Base-by-base conservation (phyloP, 2,113 vertebrate species). In the Crotalus horridus region DNA sequence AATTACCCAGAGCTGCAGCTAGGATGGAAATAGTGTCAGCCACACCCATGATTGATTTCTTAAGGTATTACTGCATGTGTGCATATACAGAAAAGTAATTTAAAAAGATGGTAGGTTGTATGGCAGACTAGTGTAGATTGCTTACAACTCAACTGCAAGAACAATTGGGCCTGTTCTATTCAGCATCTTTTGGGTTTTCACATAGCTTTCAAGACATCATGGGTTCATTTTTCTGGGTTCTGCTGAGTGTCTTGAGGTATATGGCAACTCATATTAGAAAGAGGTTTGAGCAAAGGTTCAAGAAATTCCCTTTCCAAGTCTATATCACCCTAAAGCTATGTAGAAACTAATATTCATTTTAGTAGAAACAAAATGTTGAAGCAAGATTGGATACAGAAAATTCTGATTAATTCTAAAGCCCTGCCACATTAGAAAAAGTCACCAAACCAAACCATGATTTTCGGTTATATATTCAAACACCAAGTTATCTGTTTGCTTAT, bases 11-110 rank as follows among this genome's bases (percentile, higher is more conserved):
- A 59, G 54, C 17, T 69, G 0, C 0, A n/a, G 88, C 89, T 86
- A 56, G 69, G 64, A 89, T 88, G 26, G 0, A 53, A 91, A 94
- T 95, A 95, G 93, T 7, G 91, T n/a, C 33, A 89, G 39, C 43
- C 15, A 33, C 96, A 91, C 91, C 94, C 51, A 91, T 91, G 93
- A 81, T 87, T 91, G 92, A 95, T 56, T 89, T 48, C 69, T 11
- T 4, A 26, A 39, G 86, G 91, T 87, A 87, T 53, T 87, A 64
- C 23, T 53, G 0, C 8, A 53, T 89, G 59, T 94, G 92, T 89
- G 91, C 89, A 61, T 95, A 64, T 89, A 91, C 85, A 91, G n/a
- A 87, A 48, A 0, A 0, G 46, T 59, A 90, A 88, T 94, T 91
- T 90, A 4, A n/a, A 51, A 51, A 11, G 8, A 26, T 54, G 55